Evolutionary conservation across 2,888 invertebrate genomes (phyloP), one percentile per base, ranked within the genome.

Genomic region (Eristalis arbustorum): DNA sequence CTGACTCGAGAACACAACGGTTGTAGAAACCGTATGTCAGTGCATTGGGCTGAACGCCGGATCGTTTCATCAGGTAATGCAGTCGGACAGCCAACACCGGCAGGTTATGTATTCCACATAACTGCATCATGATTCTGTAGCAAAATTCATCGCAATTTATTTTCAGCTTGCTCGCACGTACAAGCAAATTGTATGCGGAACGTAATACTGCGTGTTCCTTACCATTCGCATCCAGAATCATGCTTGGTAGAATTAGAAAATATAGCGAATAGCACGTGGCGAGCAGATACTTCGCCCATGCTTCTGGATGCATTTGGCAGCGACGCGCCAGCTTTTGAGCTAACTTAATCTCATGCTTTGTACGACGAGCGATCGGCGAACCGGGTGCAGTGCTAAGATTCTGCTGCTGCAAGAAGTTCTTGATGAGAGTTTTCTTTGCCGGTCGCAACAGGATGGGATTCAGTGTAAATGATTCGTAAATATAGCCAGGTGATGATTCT

Each of bases 61-160:
- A 96, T 23, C 97, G 95, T 92, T 98, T 98, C 98, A 98, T 98
- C 62, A 98, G 95, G 91, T 97, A 96, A 89, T 98, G 93, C 66
- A 98, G 93, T 90, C 98, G 98, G 0, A 99, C 98, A 1, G 99
- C 99, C 90, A 99, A 93, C 77, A 98, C 96, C 0, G 99, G 99
- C 91, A 98, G 95, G 78, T 97, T 97, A 92, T 98, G 97, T 88
- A 97, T 96, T 6, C 99, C 98, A 93, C 99, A 99, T 28, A 99
- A 94, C 93, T 99, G 98, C 98, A 99, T 98, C 96, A 99, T 97
- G 71, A 99, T 97, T 83, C 99, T 95, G 93, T 99, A 99, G 93
- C 99, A 99, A 69, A 99, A 97, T 94, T 99, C 99, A 93, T 99
- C 99, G 90, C 97, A 97, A 56, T 96, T 96, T 85, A 98, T 95